Evolutionary conservation across 2,888 invertebrate species (phyloP).

Genomic region (Acanthosepion esculentum): DNA sequence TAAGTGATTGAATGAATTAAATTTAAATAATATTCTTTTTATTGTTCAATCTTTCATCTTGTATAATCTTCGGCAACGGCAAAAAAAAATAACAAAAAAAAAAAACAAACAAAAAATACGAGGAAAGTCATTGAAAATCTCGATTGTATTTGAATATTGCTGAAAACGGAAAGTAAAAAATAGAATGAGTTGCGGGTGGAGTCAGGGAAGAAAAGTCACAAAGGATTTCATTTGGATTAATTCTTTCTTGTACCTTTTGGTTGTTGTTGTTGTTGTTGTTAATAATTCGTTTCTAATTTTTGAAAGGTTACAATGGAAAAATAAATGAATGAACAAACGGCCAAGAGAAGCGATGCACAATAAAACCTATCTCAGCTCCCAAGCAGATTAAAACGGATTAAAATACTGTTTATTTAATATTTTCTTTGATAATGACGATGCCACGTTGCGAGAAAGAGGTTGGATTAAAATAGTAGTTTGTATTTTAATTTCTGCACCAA

Average conservation of each 20-base stretch:
- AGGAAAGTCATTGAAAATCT: not conserved
- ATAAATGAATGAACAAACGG: not conserved
- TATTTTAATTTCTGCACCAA: not conserved
- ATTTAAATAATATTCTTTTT: constrained; percentile 2
- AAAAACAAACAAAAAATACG: not conserved
- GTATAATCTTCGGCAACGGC: not conserved
- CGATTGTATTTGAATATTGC: constrained; percentile 15
- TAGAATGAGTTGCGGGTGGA: not conserved
- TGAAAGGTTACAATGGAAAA: not conserved
- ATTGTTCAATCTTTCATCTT: not conserved
- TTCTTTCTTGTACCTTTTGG: not conserved
- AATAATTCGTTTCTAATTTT: not conserved
- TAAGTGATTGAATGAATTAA: constrained; percentile 14
- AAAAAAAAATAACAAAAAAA: not conserved
- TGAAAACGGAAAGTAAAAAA: not conserved
- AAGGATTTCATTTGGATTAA: not conserved
- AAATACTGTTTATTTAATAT: not conserved
- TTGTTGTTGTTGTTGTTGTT: not conserved
- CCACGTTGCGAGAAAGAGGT: not conserved
- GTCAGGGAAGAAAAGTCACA: not conserved
- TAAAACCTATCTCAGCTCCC: not conserved
- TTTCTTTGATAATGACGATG: not conserved
- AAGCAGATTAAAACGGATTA: not conserved
- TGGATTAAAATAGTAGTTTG: not conserved
- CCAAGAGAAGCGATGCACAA: not conserved